Evolutionary conservation across 2,797 vertebrate species (phyloP).

Genomic region (Gadopsis marmoratus): DNA sequence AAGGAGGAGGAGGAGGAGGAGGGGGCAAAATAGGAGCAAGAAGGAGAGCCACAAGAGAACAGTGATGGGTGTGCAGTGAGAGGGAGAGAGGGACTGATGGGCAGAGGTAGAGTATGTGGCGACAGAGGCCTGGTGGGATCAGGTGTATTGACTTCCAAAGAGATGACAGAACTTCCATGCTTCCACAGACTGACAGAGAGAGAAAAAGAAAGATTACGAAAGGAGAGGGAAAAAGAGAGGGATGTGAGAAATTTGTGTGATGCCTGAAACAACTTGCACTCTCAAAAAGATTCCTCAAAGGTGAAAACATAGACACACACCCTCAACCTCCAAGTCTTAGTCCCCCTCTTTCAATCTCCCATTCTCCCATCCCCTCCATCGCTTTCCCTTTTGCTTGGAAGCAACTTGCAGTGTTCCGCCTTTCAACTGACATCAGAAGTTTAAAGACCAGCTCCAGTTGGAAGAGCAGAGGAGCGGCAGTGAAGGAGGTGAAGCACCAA

Average conservation of each 20-base stretch:
- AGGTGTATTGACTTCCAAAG: constrained; percentile 45
- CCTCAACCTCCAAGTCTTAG: constrained; percentile 7
- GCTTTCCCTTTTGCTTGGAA: constrained; percentile 40
- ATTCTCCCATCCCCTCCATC: constrained; percentile 26
- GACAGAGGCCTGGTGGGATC: constrained; percentile 39
- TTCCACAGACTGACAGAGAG: constrained; percentile 17
- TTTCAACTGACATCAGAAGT: constrained; percentile 80
- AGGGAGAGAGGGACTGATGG: constrained; percentile 32
- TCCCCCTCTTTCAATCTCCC: constrained; percentile 29
- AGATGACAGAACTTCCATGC: constrained; percentile 20
- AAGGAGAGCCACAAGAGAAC: constrained; percentile 55
- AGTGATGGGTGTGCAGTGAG: constrained; percentile 63
- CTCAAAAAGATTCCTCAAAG: constrained; percentile 13
- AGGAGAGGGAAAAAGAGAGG: neutral
- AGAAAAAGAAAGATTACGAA: constrained; percentile 11
- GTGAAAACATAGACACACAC: constrained; percentile 34
- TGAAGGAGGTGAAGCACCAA: constrained; percentile 77
- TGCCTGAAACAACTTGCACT: constrained; percentile 15
- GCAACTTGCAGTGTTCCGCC: constrained; percentile 70
- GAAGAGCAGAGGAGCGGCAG: constrained; percentile 72
- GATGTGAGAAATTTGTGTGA: constrained; percentile 22
- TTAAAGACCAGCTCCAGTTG: constrained; percentile 75
- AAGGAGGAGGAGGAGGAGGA: constrained; percentile 50
- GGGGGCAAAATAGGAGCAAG: constrained; percentile 17
- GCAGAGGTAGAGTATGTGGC: constrained; percentile 17